A percentile compares a stretch with the other conserved stretches of the same genome.
Conservation (phyloP, 2,888 invertebrate species). For the Cepaea hortensis region DNA sequence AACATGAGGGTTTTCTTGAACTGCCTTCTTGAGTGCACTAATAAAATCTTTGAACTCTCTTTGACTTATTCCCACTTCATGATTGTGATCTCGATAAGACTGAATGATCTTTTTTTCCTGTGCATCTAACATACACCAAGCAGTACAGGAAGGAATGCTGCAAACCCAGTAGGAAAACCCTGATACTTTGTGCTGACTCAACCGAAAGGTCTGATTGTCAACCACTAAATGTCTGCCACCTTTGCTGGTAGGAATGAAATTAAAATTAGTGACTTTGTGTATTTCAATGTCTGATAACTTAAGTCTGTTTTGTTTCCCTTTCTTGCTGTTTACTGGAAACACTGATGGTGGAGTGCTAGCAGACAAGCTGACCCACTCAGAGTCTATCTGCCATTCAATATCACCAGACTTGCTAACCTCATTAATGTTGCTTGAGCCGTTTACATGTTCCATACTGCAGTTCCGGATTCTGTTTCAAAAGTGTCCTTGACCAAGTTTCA, state of each 20-base stretch:
- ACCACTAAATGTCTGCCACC: slow-evolving; percentile 30
- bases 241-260: slow-evolving; percentile 25
- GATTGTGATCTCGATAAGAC: slow-evolving; percentile 32
- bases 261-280: background rate
- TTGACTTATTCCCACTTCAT: slow-evolving; percentile 35
- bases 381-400: slow-evolving; percentile 38
- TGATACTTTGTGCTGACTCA: slow-evolving; percentile 27
- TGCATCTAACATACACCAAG: slow-evolving; percentile 35
- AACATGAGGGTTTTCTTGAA: slow-evolving; percentile 45
- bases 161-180: slow-evolving; percentile 45
- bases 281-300: background rate
- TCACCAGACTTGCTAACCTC: background rate
- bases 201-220: slow-evolving; percentile 33
- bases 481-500: background rate
- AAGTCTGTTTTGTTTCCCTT: slow-evolving; percentile 1
- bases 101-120: slow-evolving; percentile 32
- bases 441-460: slow-evolving; percentile 9
- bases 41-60: slow-evolving; percentile 42
- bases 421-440: background rate
- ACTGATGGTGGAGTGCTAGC: slow-evolving; percentile 12
- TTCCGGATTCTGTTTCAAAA: slow-evolving; percentile 17
- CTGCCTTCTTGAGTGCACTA: slow-evolving; percentile 36
- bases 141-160: slow-evolving; percentile 43
- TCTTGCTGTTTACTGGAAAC: background rate
- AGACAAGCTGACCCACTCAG: slow-evolving; percentile 42